phyloP scores from a whole-genome alignment of 2,797 vertebrate species.

The Rhabdomys pumilio region DNA sequence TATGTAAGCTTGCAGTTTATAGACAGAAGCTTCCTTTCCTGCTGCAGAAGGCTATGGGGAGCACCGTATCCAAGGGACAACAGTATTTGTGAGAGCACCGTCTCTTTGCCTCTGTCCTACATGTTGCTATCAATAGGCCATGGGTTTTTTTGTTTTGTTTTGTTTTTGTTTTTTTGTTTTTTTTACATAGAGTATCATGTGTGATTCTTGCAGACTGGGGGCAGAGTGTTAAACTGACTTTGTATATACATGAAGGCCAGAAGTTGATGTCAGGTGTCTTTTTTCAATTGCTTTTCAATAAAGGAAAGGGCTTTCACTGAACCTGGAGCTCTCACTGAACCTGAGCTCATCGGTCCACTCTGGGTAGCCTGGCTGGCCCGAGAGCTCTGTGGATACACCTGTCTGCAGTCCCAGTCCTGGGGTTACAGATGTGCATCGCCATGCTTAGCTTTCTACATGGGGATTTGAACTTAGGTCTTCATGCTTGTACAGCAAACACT shows the following conservation, averaged over 20 bases:
- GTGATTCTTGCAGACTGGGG: background rate
- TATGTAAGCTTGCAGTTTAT: background rate
- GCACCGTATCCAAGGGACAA: background rate
- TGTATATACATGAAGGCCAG: background rate
- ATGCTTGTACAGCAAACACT: background rate
- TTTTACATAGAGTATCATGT: background rate
- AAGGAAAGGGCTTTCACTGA: background rate
- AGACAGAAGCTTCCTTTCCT: background rate
- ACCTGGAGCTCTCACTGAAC: background rate
- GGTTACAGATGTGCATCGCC: background rate
- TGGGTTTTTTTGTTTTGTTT: background rate
- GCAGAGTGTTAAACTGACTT: background rate
- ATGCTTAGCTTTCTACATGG: background rate
- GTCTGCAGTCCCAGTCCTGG: background rate
- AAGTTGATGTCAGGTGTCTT: background rate
- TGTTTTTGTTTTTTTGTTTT: background rate
- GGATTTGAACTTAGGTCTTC: background rate
- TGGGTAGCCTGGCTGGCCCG: background rate
- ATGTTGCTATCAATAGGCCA: background rate
- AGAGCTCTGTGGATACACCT: background rate
- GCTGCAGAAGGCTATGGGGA: background rate
- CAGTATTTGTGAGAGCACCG: background rate
- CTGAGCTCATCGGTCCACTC: background rate
- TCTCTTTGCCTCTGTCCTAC: background rate
- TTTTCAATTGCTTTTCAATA: background rate